A percentile compares a stretch with the other conserved stretches of the same genome.
These are phyloP conservation scores for Tenebrio molitor DNA, from an alignment of 1,140 invertebrate species.

Conservation along the genomic window DNA sequence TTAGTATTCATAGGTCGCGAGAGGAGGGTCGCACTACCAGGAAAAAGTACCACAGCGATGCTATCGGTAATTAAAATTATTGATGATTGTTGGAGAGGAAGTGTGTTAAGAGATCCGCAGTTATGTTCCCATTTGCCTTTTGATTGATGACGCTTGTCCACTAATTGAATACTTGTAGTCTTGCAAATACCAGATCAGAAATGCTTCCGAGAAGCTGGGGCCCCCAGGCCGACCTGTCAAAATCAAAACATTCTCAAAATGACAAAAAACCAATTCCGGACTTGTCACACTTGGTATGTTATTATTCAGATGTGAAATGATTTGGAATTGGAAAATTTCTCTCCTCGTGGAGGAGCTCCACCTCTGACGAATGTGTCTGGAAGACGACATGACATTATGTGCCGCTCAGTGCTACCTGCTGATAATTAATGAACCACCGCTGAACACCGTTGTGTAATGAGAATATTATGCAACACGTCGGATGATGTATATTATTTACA, in stretches of 20 bases:
- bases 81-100: neutral
- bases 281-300: too few species aligned
- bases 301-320: too few species aligned
- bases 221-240: too few species aligned
- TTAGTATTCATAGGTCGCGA: neutral
- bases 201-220: too few species aligned
- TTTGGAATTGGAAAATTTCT: too few species aligned
- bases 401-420: conserved; percentile 15
- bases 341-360: too few species aligned
- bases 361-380: conserved; percentile 14
- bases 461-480: conserved; percentile 1
- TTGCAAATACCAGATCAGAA: neutral
- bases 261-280: too few species aligned
- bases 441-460: conserved; percentile 10
- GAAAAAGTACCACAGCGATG: neutral
- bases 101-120: neutral
- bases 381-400: conserved; percentile 6
- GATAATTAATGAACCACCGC: conserved; percentile 9
- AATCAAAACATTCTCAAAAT: too few species aligned
- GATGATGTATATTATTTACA: too few species aligned
- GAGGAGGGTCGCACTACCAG: neutral
- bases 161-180: conserved; percentile 2
- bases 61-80: neutral
- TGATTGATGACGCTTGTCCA: neutral
- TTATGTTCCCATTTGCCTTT: neutral